Base-by-base conservation (phyloP, 37 sponge, comb jelly and placozoan genomes). In the Agelas oroides region DNA sequence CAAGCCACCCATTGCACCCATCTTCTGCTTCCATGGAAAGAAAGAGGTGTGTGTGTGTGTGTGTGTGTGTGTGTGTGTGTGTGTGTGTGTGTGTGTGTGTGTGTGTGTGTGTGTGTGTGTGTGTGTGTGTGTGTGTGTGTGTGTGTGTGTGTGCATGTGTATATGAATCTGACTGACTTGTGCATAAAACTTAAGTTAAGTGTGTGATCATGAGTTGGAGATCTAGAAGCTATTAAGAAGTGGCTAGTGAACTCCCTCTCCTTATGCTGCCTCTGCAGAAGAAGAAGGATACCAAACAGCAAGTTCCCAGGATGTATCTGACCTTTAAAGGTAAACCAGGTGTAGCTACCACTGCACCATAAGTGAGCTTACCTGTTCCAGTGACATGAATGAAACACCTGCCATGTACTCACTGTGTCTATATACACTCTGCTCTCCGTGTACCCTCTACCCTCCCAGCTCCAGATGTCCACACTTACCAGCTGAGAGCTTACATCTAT, bases 401-500 rank as follows among this genome's bases (percentile, higher is more conserved):
- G 63, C 62, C 73, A 25, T 64, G 31, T 2, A 23, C 64, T 40
- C 79, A 13, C n/a, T n/a, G 5, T 55, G 13, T 14, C 34, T 37
- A 3, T 8, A 3, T 8, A 3, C 41, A 1, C 73, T 24, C 28
- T 2, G 1, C 77, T 59, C 33, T 27, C 32, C 31, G 30, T 6
- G 17, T 46, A 46, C 46, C 46, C 78, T 69, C 73, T 59, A 3
- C 46, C 46, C 46, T 31, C 69, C 73, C 60, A 61, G 55, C 37
- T 34, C 25, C 73, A 86, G 97, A 85, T 6, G 61, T 65, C 38
- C 91, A 94, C 86, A 99, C 80, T 66, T 99, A 95, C 85, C 92
- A 97, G 89, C 93, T 99, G 57, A 67, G 97, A 20, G 97, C 95
- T 23, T 99, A 99, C 89, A 71, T 99, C 73, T 99, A 99, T 68